A percentile compares a stretch with the other conserved stretches of the same genome.
phyloP scores from a whole-genome alignment of 2,113 vertebrate species.

The Ammodytes dubius region DNA sequence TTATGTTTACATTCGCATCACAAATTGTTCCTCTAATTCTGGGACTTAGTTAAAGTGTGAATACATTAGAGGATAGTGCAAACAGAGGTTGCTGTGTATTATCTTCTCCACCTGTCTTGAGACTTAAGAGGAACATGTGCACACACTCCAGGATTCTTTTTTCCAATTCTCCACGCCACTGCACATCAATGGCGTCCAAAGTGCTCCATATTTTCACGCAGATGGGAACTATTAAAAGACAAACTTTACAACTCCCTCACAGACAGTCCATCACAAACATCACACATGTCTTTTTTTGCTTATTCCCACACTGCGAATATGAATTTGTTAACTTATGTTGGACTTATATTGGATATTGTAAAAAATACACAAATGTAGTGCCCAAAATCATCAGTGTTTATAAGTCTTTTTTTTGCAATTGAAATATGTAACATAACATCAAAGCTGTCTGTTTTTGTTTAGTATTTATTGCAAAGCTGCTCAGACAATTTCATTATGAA shows the following conservation, averaged over 20 bases:
- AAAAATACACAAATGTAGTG: constrained; percentile 26
- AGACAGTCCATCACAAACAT: constrained; percentile 54
- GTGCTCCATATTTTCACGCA: constrained; percentile 57
- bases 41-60: no score
- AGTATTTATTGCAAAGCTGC: constrained; percentile 40
- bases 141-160: constrained; percentile 19
- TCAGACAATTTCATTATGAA: constrained; percentile 13
- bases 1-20: neutral
- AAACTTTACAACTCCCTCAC: constrained; percentile 32
- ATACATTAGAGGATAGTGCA: no score
- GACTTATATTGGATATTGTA: neutral
- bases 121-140: constrained; percentile 6
- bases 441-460: constrained; percentile 23
- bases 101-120: constrained; percentile 1
- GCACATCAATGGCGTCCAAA: constrained; percentile 49
- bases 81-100: neutral
- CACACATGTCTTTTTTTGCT: constrained; percentile 26
- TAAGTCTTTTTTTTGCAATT: neutral
- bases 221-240: constrained; percentile 53
- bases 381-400: constrained; percentile 32
- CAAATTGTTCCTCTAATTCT: neutral
- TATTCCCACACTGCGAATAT: constrained; percentile 26
- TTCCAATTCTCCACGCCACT: constrained; percentile 40
- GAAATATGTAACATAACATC: constrained; percentile 17
- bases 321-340: constrained; percentile 31